These are phyloP conservation scores for Dendroctonus ponderosae DNA, from an alignment of 1,140 invertebrate genomes.

Conservation along the genomic window DNA sequence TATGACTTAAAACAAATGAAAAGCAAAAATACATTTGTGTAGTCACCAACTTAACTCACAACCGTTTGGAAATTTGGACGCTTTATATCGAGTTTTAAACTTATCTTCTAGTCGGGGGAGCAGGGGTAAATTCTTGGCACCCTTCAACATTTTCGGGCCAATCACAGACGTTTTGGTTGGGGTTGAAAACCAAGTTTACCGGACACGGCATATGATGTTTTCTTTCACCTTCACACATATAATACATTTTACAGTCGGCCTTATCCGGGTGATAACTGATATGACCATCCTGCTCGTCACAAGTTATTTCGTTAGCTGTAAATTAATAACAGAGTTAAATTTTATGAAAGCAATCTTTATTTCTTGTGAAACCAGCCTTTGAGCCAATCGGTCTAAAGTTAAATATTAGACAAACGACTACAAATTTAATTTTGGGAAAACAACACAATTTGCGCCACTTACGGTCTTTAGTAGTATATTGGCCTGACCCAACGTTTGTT, in stretches of 20 bases:
- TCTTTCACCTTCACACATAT: constrained; percentile 94
- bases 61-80: neutral
- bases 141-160: constrained; percentile 94
- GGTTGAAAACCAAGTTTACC: constrained; percentile 90
- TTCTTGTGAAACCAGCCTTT: no score
- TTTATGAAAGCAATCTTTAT: neutral
- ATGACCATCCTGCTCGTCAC: constrained; percentile 90
- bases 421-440: neutral
- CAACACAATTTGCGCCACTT: constrained; percentile 53
- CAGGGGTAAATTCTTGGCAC: constrained; percentile 77
- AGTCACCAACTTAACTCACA: neutral
- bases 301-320: constrained; percentile 81
- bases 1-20: no score
- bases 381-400: neutral
- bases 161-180: constrained; percentile 91
- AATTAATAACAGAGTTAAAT: constrained; percentile 28
- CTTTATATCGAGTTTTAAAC: neutral
- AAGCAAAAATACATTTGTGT: no score
- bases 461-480: constrained; percentile 85
- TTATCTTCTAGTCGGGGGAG: constrained; percentile 52
- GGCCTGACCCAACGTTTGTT: constrained; percentile 64
- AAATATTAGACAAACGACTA: neutral
- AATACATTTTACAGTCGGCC: constrained; percentile 89
- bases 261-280: constrained; percentile 91
- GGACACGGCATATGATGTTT: constrained; percentile 97